Base-by-base conservation (phyloP, 35 echinoderm and acorn worm genomes). In the Apostichopus californicus region DNA sequence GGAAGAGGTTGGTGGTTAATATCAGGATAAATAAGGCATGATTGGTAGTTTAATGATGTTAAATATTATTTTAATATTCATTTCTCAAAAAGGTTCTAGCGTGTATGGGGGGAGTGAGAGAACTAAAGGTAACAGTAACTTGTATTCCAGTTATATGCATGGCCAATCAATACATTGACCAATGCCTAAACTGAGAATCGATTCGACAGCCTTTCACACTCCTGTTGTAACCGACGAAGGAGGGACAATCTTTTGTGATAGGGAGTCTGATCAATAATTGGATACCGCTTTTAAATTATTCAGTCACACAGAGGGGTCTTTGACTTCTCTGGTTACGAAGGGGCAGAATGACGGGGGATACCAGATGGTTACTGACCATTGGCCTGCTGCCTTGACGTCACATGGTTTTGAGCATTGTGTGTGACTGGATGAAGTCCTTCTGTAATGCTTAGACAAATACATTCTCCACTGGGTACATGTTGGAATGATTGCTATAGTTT, bases 101-200 rank as follows among this genome's bases (percentile, higher is more conserved):
- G 34, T 34, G 28, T 46, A 46, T 46, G 34, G 34, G 34, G 34
- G 34, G 34, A 46, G 34, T 46, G 34, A 46, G 34, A 46, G 34
- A 46, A 46, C 34, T 46, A 46, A 46, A 46, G 34, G 34, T 46
- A 46, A 46, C 34, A 46, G 34, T 46, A 46, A 46, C 34, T 46
- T 46, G 2, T 46, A 46, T 46, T 46, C 34, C 80, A 83, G 80
- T 83, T 83, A 83, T 83, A 83, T 83, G 24, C 80, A 83, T 56
- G 10, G 55, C 55, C 80, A 53, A 83, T 83, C 80, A 53, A 83
- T 83, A 56, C 34, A 53, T 55, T 56, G 80, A 34, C n/a, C 80
- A 83, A 56, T 25, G 80, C 4, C 55, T 53, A 17, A 56, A 55
- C 80, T 14, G 46, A 24, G 80, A 53, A 83, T 83, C 80, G 55